Evolutionary conservation across 2,888 invertebrate genomes (phyloP).

Genomic region (Eumacrocentrus americanus): DNA sequence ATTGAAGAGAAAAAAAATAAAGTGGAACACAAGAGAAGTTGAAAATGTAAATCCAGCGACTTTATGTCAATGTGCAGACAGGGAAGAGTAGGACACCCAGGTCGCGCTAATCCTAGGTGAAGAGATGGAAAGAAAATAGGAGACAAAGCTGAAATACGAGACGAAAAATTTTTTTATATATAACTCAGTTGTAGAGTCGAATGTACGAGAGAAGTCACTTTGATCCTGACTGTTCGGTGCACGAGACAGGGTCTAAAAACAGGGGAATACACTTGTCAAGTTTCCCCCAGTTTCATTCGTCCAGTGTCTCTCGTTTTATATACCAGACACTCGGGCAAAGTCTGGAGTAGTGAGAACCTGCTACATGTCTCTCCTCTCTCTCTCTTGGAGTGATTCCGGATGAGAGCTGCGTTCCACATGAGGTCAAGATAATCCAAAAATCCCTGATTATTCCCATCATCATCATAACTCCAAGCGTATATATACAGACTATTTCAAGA

Average conservation of each 20-base stretch:
- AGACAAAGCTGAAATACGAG: constrained; percentile 21
- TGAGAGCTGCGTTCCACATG: background rate
- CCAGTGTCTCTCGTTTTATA: background rate
- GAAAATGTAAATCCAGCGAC: background rate
- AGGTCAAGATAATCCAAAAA: constrained; percentile 8
- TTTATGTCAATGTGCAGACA: background rate
- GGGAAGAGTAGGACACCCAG: constrained; percentile 4
- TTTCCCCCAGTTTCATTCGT: background rate
- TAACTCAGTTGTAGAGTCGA: constrained; percentile 8
- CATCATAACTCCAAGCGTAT: no score
- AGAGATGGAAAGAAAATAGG: constrained; percentile 16
- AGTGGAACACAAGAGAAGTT: background rate
- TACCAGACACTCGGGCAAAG: background rate
- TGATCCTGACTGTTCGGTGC: constrained; percentile 10
- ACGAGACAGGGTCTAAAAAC: constrained; percentile 26
- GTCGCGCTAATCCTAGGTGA: constrained; percentile 28
- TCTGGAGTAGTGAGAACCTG: background rate
- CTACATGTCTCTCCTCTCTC: background rate
- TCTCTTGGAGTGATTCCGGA: background rate
- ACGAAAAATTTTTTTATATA: constrained; percentile 4
- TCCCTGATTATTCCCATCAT: background rate
- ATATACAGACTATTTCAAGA: background rate
- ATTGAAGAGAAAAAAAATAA: background rate
- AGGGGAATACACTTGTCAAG: constrained; percentile 23
- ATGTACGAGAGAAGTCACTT: constrained; percentile 37